Base-by-base conservation (phyloP, 1,140 invertebrate genomes). In the Drosophila bifasciata region DNA sequence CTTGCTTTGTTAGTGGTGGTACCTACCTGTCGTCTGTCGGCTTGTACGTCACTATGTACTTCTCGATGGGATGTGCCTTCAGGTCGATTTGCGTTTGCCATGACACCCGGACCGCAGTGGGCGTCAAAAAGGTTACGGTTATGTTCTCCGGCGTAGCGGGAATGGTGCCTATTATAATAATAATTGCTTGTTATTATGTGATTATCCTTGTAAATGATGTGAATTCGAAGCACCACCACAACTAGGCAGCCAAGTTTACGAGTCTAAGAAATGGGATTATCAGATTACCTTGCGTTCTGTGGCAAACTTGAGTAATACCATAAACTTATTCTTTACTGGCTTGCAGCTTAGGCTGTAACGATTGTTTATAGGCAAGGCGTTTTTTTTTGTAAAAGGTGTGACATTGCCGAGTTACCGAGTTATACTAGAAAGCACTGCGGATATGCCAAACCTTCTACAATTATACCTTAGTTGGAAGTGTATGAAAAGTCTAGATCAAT, bases 101-200 rank as follows among this genome's bases (percentile, higher is more conserved):
- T 49, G 96, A 96, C 1, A 97, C 95, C 61, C 95, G 94, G 44
- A 97, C 96, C 9, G 96, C 95, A 51, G 95, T 96, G 7, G 96
- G 95, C 91, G 95, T 96, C 48, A 97, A 92, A 89, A 97, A 97
- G 83, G 96, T 96, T 55, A 97, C 95, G 40, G 96, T 97, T 91
- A 97, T 96, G 90, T 97, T 97, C 92, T 96, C 95, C 36, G 96
- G 96, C 79, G 94, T 94, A 89, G 94, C 94, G 78, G 94, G 93
- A 92, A 96, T 95, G 78, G 96, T 96, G 92, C 95, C 96, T 96
- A 92, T 0, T 93, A 62, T 57, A 40, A 64, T 19, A 32, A 74
- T 74, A 64, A 74, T 74, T 74, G 58, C 66, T 70, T 63, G 69
- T 74, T 74, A 74, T 68, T 68, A 68, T 68, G 62, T 41, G 21